phyloP scores from a whole-genome alignment of 2,113 vertebrate genomes.

The Leptobrachium leishanense region DNA sequence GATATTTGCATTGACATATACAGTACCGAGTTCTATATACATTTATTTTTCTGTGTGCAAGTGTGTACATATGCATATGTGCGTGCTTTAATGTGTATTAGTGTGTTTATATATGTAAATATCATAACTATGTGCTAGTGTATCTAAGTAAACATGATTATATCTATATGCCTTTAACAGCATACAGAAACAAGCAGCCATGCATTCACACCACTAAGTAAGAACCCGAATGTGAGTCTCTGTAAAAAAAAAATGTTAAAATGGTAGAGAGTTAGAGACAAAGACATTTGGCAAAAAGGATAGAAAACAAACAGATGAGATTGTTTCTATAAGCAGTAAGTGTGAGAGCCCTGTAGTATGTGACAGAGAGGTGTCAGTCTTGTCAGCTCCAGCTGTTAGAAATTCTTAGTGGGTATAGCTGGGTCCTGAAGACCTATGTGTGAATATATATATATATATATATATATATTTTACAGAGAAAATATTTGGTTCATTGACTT shows the following conservation, averaged over 20 bases:
- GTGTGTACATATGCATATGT: background rate
- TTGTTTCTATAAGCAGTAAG: slow-evolving; percentile 9
- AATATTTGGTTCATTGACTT: too few species aligned
- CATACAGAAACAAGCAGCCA: too few species aligned
- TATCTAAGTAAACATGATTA: too few species aligned
- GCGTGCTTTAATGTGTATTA: too few species aligned
- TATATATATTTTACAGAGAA: too few species aligned
- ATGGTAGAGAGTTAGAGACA: background rate
- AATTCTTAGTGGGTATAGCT: slow-evolving; percentile 17
- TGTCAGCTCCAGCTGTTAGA: slow-evolving; percentile 21
- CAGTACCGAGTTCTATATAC: background rate
- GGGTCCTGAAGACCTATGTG: background rate
- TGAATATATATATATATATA: background rate
- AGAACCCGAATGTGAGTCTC: too few species aligned
- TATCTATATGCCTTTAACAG: too few species aligned
- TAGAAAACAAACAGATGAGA: slow-evolving; percentile 27
- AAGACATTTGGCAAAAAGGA: slow-evolving; percentile 35
- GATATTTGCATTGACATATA: too few species aligned
- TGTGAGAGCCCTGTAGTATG: slow-evolving; percentile 20
- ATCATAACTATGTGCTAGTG: too few species aligned
- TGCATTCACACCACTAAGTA: too few species aligned
- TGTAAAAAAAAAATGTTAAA: background rate
- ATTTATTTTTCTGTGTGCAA: background rate
- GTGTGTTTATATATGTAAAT: too few species aligned
- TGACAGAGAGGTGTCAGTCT: slow-evolving; percentile 26